Conservation (phyloP, 2,888 invertebrate genomes). For the Habroteleia sp. region DNA sequence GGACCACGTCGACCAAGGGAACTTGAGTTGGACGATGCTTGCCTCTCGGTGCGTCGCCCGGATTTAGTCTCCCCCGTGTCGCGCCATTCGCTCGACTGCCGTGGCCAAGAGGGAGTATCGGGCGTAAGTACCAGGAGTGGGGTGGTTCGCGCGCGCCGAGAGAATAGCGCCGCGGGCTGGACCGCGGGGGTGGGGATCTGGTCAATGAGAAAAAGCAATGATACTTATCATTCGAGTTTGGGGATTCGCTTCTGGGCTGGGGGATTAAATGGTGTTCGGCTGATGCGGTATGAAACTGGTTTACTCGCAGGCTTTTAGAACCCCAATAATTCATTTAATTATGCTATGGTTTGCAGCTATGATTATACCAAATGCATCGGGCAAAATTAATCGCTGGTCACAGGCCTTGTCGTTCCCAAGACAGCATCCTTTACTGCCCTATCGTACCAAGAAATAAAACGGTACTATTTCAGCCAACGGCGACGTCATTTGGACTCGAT, state of each 20-base stretch:
- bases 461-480: neutral
- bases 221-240: constrained; percentile 32
- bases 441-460: neutral
- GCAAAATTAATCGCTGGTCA: constrained; percentile 1
- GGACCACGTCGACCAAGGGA: constrained; percentile 22
- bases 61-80: constrained; percentile 42
- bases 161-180: constrained; percentile 35
- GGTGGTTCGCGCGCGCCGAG: constrained; percentile 29
- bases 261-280: constrained; percentile 21
- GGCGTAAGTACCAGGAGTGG: constrained; percentile 53
- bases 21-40: constrained; percentile 9
- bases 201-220: constrained; percentile 45
- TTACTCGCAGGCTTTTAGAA: neutral
- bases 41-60: neutral
- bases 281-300: constrained; percentile 16
- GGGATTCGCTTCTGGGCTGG: constrained; percentile 27
- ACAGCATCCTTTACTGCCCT: no score
- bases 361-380: neutral
- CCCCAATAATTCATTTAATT: neutral
- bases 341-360: constrained; percentile 6
- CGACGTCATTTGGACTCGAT: no score
- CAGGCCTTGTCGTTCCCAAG: no score
- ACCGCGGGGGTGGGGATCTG: constrained; percentile 34
- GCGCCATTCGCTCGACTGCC: constrained; percentile 56
- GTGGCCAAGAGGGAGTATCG: constrained; percentile 55